Conservation (phyloP, 2,888 invertebrate species). For the Caenorhabditis doughertyi region DNA sequence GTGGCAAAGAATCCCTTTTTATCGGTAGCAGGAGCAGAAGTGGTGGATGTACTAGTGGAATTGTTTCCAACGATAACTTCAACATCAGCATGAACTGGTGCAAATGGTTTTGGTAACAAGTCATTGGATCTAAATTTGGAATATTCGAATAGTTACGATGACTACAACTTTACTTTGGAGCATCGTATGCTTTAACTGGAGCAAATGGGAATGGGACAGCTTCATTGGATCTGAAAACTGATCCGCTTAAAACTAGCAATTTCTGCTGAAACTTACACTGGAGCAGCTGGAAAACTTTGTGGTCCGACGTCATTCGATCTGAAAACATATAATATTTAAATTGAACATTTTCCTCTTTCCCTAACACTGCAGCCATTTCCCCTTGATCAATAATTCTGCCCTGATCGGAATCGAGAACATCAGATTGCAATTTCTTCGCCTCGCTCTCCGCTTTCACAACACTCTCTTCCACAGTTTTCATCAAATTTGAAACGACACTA, state of each 20-base stretch:
- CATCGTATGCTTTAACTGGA: slow-evolving; percentile 9
- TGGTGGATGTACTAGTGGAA: slow-evolving; percentile 19
- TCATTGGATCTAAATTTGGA: slow-evolving; percentile 27
- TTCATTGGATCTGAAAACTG: slow-evolving; percentile 25
- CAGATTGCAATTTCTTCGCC: slow-evolving; percentile 1
- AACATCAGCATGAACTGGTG: slow-evolving; percentile 33
- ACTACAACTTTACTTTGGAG: background rate
- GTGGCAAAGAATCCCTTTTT: slow-evolving; percentile 38
- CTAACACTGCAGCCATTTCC: slow-evolving; percentile 28
- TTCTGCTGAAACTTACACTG: slow-evolving; percentile 4
- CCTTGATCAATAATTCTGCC: slow-evolving; percentile 28
- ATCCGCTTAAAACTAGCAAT: background rate
- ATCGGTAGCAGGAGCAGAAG: background rate
- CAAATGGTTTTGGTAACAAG: background rate
- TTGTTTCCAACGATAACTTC: slow-evolving; percentile 38
- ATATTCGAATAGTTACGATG: background rate
- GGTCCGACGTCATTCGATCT: slow-evolving; percentile 1
- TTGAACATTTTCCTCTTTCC: background rate
- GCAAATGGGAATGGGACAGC: slow-evolving; percentile 31
- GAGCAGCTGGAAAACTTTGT: background rate
- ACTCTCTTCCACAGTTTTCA: slow-evolving; percentile 42
- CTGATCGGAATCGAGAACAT: slow-evolving; percentile 13
- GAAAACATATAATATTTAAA: slow-evolving; percentile 3
- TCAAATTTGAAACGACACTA: slow-evolving; percentile 42
- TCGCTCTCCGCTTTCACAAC: background rate